phyloP scores from a whole-genome alignment of 2,113 vertebrate genomes.

The Notothenia coriiceps region DNA sequence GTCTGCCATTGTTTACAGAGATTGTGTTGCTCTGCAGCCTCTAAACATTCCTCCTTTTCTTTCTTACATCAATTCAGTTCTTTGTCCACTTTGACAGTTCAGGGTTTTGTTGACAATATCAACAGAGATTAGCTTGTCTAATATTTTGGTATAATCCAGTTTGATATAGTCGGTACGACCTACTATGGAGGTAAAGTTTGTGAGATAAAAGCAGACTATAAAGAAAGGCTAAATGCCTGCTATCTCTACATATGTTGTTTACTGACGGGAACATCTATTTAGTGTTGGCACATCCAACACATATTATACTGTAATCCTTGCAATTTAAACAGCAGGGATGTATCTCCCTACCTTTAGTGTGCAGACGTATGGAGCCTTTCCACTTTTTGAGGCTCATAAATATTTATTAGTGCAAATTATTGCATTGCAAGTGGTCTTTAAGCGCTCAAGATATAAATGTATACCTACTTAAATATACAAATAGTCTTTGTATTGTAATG shows the following conservation, averaged over 20 bases:
- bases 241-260: not conserved
- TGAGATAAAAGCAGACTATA: constrained; percentile 1
- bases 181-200: constrained; percentile 19
- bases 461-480: not conserved
- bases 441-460: not conserved
- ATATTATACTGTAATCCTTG: not conserved
- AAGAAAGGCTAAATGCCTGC: not conserved
- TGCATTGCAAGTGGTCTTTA: not conserved
- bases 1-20: constrained; percentile 38
- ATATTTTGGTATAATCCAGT: constrained; percentile 60
- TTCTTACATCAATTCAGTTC: constrained; percentile 3
- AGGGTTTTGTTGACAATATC: constrained; percentile 58
- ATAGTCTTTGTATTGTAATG: not conserved
- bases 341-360: not conserved
- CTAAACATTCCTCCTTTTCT: constrained; percentile 5
- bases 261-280: not conserved
- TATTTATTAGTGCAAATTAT: not conserved
- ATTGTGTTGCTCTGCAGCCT: constrained; percentile 20
- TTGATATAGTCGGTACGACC: constrained; percentile 1
- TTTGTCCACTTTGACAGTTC: constrained; percentile 45
- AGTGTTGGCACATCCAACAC: not conserved
- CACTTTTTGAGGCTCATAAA: not conserved
- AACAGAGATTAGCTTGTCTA: constrained; percentile 68
- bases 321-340: not conserved
- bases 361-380: not conserved